phyloP scores from a whole-genome alignment of 1,140 invertebrate species.

The Marisa cornuarietis region DNA sequence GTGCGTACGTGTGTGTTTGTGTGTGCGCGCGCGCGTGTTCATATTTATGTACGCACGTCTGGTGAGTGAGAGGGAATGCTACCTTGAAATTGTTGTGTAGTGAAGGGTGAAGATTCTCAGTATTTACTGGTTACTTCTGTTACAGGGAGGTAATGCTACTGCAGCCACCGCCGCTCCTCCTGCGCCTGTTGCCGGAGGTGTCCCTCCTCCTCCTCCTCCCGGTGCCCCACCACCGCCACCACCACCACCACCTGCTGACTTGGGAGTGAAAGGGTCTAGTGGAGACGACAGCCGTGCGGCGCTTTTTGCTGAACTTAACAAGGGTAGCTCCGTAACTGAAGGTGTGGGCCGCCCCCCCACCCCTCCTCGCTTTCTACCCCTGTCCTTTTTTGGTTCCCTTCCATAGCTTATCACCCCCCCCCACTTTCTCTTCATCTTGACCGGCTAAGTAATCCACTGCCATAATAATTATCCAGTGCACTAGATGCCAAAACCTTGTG shows the following conservation, averaged over 20 bases:
- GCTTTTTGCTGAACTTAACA: slow-evolving; percentile 93
- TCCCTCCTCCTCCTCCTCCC: slow-evolving; percentile 50
- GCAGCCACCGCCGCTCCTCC: slow-evolving; percentile 64
- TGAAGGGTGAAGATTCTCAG: too few species aligned
- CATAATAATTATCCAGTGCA: too few species aligned
- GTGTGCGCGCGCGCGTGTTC: not conserved
- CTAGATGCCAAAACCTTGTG: too few species aligned
- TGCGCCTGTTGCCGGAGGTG: slow-evolving; percentile 59
- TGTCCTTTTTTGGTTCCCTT: too few species aligned
- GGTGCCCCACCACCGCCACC: slow-evolving; percentile 71
- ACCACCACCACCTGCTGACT: slow-evolving; percentile 67
- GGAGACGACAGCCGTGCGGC: slow-evolving; percentile 71
- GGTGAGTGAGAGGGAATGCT: too few species aligned
- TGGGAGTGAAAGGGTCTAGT: slow-evolving; percentile 66
- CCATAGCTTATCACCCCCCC: too few species aligned
- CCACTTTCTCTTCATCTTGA: too few species aligned
- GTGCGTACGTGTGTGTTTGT: not conserved
- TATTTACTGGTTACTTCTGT: not conserved
- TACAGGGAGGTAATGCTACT: slow-evolving; percentile 46
- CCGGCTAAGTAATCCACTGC: too few species aligned
- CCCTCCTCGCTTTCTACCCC: too few species aligned
- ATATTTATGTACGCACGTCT: too few species aligned
- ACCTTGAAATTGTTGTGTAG: too few species aligned
- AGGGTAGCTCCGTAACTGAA: slow-evolving; percentile 90
- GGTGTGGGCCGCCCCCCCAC: slow-evolving; percentile 69